A percentile compares a stretch with the other conserved stretches of the same genome.
These are phyloP conservation scores for Ophion costatus DNA, from an alignment of 2,888 invertebrate species.

Conservation along the genomic window DNA sequence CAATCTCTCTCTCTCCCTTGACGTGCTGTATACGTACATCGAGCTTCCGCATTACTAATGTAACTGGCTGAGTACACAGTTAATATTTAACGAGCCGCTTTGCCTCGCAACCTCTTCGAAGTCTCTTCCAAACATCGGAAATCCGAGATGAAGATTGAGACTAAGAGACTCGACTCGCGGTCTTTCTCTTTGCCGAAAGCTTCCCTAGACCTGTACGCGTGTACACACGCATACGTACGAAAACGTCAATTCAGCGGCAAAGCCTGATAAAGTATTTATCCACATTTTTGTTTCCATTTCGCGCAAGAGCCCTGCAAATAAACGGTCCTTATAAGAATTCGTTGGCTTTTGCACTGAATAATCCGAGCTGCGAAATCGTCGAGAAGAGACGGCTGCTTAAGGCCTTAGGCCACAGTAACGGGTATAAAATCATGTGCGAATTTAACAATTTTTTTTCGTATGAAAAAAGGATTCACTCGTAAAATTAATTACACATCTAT, in stretches of 20 bases:
- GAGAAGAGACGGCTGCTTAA: not conserved
- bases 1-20: not conserved
- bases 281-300: not conserved
- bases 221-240: not conserved
- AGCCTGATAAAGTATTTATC: conserved; percentile 7
- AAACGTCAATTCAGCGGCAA: not conserved
- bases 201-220: conserved; percentile 61
- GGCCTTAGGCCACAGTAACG: no score
- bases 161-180: conserved; percentile 4
- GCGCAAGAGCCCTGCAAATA: not conserved
- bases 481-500: no score
- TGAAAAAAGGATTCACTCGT: no score
- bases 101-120: conserved; percentile 68
- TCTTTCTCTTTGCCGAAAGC: conserved; percentile 56
- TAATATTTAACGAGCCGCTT: conserved; percentile 76
- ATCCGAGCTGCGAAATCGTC: not conserved
- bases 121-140: conserved; percentile 72
- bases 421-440: no score
- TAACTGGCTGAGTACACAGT: conserved; percentile 76
- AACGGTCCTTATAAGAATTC: not conserved
- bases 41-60: conserved; percentile 73
- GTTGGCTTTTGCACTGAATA: not conserved
- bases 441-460: no score
- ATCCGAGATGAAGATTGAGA: conserved; percentile 66
- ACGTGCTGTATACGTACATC: conserved; percentile 42